Base-by-base conservation (phyloP, 2,113 vertebrate species). In the Phasianus colchicus region DNA sequence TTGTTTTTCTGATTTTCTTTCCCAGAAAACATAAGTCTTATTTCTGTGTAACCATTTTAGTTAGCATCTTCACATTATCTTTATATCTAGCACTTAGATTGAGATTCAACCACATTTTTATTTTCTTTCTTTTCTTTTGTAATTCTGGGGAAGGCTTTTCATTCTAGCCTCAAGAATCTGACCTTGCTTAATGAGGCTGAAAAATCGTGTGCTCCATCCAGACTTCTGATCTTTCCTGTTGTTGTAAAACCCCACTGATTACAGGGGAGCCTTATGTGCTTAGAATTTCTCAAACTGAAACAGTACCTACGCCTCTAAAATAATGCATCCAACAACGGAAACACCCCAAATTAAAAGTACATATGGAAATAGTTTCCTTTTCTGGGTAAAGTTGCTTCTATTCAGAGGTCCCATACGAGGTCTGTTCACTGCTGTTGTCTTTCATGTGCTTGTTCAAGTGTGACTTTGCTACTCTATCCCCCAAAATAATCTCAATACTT, bases 21-120 rank as follows among this genome's bases (percentile, higher is more conserved):
- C 89, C 89, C 74, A 92, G 89, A 89, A 95, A 92, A 79, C 70
- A 40, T n/a, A 93, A 81, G 43, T 91, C 60, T 84, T 72, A 71
- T 73, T 79, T 47, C 63, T 60, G 65, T 65, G 32, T 58, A 92
- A 73, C 25, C 27, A 4, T 30, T 54, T 54, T 29, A 17, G 52
- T 29, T 54, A 54, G 52, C 15, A 54, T 54, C 52, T 54, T 54
- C 55, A 57, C 55, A 57, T 57, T 57, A 32, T 57, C 55, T 57
- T 57, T 32, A 19, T 19, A 32, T 57, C 55, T 57, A 7, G 18
- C 55, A 29, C 15, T 54, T 54, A 54, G 27, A 16, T 16, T 54
- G 52, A 54, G 27, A 54, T 30, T 54, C 29, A 54, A 30, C 52
- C 52, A 30, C 9, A 5, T 30, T 54, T 29, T 54, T 40, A 19